Conservation (phyloP, 2,888 invertebrate genomes). For the Tetranychus truncatus region DNA sequence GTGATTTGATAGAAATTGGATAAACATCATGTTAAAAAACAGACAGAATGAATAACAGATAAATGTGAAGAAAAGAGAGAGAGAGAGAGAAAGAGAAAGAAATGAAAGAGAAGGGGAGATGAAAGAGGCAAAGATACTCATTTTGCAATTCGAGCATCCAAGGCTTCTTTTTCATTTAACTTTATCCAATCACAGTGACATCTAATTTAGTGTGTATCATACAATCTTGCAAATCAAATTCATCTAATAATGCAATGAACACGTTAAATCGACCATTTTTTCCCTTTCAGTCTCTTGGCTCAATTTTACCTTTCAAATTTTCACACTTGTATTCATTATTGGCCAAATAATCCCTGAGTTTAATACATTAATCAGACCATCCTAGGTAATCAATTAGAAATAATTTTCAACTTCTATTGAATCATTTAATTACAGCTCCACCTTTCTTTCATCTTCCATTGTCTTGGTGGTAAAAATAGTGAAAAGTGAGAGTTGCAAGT, state of each 20-base stretch:
- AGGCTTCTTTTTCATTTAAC: not conserved
- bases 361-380: not conserved
- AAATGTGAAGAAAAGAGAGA: constrained; percentile 5
- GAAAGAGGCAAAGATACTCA: not conserved
- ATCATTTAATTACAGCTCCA: not conserved
- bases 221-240: not conserved
- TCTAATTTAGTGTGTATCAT: not conserved
- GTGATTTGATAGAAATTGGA: constrained; percentile 3
- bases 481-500: not conserved
- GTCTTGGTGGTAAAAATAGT: not conserved
- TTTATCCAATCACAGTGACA: not conserved
- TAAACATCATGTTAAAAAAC: constrained; percentile 5
- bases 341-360: not conserved
- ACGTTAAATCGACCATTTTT: not conserved
- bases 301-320: not conserved
- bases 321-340: not conserved
- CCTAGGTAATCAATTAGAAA: not conserved
- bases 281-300: not conserved
- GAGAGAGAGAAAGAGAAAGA: not conserved
- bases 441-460: not conserved
- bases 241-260: not conserved
- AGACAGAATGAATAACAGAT: constrained; percentile 4
- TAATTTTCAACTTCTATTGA: not conserved
- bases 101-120: not conserved
- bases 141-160: not conserved